Evolutionary conservation across 2,888 invertebrate genomes (phyloP).

Genomic region (Platycheirus albimanus): DNA sequence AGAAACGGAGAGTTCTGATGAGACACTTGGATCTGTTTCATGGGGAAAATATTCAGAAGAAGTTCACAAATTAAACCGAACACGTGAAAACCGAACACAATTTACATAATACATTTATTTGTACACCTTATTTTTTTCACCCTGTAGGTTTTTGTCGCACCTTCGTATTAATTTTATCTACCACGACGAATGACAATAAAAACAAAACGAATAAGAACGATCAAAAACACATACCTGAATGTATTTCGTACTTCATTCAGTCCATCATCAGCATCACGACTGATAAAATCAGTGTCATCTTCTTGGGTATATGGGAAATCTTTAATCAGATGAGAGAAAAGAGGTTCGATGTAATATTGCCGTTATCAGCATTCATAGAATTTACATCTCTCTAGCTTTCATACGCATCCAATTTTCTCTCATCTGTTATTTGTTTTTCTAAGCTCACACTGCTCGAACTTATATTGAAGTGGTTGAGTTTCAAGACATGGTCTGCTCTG

Average conservation of each 20-base stretch:
- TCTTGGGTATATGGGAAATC: no score
- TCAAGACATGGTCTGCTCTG: not conserved
- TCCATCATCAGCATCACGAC: not conserved
- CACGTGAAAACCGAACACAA: no score
- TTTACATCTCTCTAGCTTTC: not conserved
- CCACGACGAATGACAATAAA: no score
- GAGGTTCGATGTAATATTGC: not conserved
- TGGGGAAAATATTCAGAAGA: no score
- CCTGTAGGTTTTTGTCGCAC: no score
- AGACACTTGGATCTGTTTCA: no score
- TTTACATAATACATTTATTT: no score
- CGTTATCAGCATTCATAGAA: not conserved
- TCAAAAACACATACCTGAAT: not conserved
- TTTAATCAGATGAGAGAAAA: not conserved
- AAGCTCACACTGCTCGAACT: not conserved
- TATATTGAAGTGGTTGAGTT: not conserved
- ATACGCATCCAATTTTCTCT: no score
- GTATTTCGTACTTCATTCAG: not conserved
- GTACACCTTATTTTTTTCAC: no score
- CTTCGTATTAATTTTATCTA: no score
- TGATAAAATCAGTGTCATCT: not conserved
- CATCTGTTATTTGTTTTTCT: not conserved
- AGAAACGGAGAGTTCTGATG: no score
- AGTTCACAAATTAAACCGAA: no score
- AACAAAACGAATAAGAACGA: not conserved